These are phyloP conservation scores for Sapayoa aenigma DNA, from an alignment of 2,113 vertebrate species.

Conservation along the genomic window DNA sequence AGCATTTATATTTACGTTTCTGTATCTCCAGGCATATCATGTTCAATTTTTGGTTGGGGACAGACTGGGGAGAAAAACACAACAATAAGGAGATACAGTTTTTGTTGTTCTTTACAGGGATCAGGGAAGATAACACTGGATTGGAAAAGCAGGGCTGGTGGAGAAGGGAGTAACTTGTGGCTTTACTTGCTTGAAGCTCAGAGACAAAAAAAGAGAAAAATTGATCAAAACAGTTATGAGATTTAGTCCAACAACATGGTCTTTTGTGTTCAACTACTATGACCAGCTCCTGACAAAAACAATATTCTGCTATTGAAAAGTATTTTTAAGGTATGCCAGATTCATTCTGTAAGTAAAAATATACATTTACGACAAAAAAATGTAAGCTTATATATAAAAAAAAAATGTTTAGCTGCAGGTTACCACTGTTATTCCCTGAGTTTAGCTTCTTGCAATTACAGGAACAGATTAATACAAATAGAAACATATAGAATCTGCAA, in stretches of 20 bases:
- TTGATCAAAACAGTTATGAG: not conserved
- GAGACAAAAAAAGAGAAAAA: not conserved
- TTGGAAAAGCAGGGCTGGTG: not conserved
- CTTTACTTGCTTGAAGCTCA: not conserved
- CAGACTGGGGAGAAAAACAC: not conserved
- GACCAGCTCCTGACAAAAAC: not conserved
- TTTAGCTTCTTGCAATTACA: conserved; percentile 41
- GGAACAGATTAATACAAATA: conserved; percentile 32
- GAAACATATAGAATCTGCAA: conserved; percentile 36
- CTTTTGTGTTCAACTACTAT: not conserved
- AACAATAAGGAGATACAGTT: not conserved
- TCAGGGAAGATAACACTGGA: not conserved
- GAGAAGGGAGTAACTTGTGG: not conserved
- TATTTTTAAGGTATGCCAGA: not conserved
- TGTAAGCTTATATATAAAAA: not conserved
- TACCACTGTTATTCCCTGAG: conserved; percentile 2
- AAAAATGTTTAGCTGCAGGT: not conserved
- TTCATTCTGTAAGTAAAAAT: not conserved
- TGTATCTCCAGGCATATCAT: not conserved
- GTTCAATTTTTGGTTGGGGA: not conserved
- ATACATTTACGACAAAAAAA: not conserved
- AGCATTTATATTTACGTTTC: not conserved
- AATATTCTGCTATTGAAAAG: not conserved
- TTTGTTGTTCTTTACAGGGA: not conserved
- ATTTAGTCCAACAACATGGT: not conserved